A percentile compares a stretch with the other conserved stretches of the same genome.
phyloP scores from a whole-genome alignment of 2,797 vertebrate species.

The Lateolabrax maculatus region DNA sequence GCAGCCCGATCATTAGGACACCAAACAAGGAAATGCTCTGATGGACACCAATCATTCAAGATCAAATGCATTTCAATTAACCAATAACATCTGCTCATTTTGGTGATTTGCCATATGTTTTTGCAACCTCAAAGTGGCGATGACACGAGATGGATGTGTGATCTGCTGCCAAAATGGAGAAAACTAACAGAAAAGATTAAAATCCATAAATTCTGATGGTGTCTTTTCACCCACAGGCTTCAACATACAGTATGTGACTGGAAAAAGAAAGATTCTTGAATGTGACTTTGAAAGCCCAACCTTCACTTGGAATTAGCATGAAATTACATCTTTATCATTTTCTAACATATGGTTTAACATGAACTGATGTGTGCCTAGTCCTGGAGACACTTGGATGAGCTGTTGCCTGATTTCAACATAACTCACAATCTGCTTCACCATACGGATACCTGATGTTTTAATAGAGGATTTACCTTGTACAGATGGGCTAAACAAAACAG shows the following conservation, averaged over 20 bases:
- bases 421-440: constrained; percentile 47
- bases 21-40: constrained; percentile 72
- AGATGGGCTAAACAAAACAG: constrained; percentile 44
- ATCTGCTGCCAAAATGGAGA: constrained; percentile 44
- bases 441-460: constrained; percentile 47
- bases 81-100: constrained; percentile 79
- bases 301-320: background rate
- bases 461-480: constrained; percentile 40
- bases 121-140: constrained; percentile 33
- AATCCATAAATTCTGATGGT: constrained; percentile 35
- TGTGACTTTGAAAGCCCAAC: constrained; percentile 56
- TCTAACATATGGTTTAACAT: constrained; percentile 42
- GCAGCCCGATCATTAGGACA: constrained; percentile 69
- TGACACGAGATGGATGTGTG: constrained; percentile 46
- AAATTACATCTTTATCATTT: constrained; percentile 19
- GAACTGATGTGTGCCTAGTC: constrained; percentile 17
- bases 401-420: constrained; percentile 23
- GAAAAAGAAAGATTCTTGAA: constrained; percentile 38
- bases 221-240: constrained; percentile 5
- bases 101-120: constrained; percentile 68
- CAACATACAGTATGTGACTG: constrained; percentile 18
- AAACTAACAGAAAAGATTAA: constrained; percentile 40
- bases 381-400: constrained; percentile 7
- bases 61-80: constrained; percentile 78
- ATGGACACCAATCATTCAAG: constrained; percentile 80